phyloP scores from a whole-genome alignment of 92 coral and sea anemone species.

The Muricea muricata region DNA sequence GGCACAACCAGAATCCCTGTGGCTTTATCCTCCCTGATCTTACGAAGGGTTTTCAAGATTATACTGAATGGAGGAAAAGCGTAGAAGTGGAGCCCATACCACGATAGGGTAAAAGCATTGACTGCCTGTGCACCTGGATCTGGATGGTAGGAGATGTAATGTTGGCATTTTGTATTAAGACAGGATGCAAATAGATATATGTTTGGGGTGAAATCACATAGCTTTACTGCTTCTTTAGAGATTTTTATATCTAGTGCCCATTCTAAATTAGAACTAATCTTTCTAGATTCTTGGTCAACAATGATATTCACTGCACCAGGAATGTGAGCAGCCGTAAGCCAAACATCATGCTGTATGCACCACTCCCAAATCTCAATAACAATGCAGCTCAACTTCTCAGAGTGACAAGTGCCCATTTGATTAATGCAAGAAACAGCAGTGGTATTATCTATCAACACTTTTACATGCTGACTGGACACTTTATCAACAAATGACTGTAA shows the following conservation, averaged over 20 bases:
- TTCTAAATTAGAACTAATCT: not conserved
- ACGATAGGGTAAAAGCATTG: too few relatives aligned
- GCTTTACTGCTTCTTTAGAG: not conserved
- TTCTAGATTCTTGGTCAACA: too few relatives aligned
- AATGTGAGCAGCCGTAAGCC: too few relatives aligned
- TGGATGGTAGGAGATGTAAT: too few relatives aligned
- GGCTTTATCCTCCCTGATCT: too few relatives aligned
- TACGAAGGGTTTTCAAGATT: too few relatives aligned
- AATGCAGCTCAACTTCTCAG: not conserved
- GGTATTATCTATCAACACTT: slow-evolving; percentile 34
- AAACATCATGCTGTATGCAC: too few relatives aligned
- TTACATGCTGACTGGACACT: slow-evolving; percentile 19
- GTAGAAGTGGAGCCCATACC: too few relatives aligned
- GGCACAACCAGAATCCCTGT: too few relatives aligned
- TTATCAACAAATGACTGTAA: slow-evolving; percentile 14
- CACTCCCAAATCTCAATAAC: slow-evolving; percentile 15
- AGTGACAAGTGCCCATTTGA: slow-evolving; percentile 38
- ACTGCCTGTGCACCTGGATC: too few relatives aligned
- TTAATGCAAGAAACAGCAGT: slow-evolving; percentile 19
- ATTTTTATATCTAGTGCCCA: not conserved
- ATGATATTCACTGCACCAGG: too few relatives aligned
- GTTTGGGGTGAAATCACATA: not conserved
- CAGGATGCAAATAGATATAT: not conserved
- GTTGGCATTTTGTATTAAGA: not conserved
- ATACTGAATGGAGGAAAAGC: too few relatives aligned